Base-by-base conservation (phyloP, 92 coral and sea anemone species). In the Zoanthus sansibaricus region DNA sequence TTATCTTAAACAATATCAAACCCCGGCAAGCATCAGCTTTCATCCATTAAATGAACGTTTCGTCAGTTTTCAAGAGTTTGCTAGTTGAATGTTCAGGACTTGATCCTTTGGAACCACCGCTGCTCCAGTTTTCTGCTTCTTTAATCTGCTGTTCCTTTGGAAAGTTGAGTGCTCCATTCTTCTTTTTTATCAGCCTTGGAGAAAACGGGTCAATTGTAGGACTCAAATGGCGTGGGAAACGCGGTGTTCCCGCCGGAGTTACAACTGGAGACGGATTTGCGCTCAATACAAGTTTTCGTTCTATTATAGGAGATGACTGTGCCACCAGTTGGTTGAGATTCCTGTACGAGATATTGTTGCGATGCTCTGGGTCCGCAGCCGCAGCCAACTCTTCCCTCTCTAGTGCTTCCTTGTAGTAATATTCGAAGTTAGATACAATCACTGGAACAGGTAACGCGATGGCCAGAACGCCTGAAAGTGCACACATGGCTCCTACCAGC, bases 401-500 rank as follows among this genome's bases (percentile, higher is more conserved):
- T 59, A 95, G 92, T 31, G 93, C 99, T 79, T 90, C 95, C 71
- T 97, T 97, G 91, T 97, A 97, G 92, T 93, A 97, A 83, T 92
- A 95, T 44, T 97, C 99, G 66, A 97, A 97, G 91, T 97, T 97
- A 33, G 97, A 93, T 66, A 97, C 99, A 44, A 97, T 97, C 21
- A 97, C 99, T 1, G 99, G 99, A 1, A 97, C 99, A 0, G 99
- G 99, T 1, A 97, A 87, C n/a, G 99, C 99, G 3, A 97, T 95
- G 17, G 99, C 99, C 10, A 97, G 84, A 18, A 97, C 98, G 0
- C 99, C 99, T 2, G 99, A 95, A 30, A 97, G 79, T 4, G 97
- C 99, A 25, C 99, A 97, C 85, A 97, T 71, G 0, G 98, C 94
- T 31, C 99, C 99, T 0, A 97, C 93, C 44, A 93, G 76, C 91